phyloP scores from a whole-genome alignment of 2,888 invertebrate genomes.

The Parascotia fuliginaria region DNA sequence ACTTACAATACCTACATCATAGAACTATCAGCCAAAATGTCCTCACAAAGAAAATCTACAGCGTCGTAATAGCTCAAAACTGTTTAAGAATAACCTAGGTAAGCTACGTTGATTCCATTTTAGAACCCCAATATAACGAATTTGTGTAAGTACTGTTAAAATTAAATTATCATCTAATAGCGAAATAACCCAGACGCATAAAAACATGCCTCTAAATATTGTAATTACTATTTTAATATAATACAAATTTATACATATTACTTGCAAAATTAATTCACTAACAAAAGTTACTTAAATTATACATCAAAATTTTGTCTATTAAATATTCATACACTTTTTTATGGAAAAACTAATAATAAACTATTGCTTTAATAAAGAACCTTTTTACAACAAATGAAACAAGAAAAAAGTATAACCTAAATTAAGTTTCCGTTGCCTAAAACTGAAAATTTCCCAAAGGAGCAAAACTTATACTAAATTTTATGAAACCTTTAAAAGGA shows the following conservation, averaged over 20 bases:
- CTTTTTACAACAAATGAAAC: not conserved
- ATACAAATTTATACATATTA: not conserved
- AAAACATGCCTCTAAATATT: not conserved
- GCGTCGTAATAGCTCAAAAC: no score
- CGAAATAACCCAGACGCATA: not conserved
- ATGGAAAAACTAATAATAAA: constrained; percentile 12
- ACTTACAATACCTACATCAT: no score
- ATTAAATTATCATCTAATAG: not conserved
- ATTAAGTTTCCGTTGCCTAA: not conserved
- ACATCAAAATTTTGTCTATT: constrained; percentile 9
- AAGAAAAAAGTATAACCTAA: no score
- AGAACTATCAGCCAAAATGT: no score
- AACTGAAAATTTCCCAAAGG: not conserved
- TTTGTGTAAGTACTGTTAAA: no score
- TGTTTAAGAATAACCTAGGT: no score
- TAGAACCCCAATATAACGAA: no score
- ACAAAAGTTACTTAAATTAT: not conserved
- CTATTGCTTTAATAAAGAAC: constrained; percentile 2
- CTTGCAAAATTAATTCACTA: not conserved
- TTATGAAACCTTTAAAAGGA: constrained; percentile 8
- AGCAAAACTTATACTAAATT: not conserved
- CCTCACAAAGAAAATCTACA: no score
- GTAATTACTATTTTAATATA: not conserved
- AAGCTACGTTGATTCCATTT: no score
- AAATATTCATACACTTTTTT: constrained; percentile 21